These are phyloP conservation scores for Troides aeacus DNA, from an alignment of 2,888 invertebrate species.

Conservation along the genomic window DNA sequence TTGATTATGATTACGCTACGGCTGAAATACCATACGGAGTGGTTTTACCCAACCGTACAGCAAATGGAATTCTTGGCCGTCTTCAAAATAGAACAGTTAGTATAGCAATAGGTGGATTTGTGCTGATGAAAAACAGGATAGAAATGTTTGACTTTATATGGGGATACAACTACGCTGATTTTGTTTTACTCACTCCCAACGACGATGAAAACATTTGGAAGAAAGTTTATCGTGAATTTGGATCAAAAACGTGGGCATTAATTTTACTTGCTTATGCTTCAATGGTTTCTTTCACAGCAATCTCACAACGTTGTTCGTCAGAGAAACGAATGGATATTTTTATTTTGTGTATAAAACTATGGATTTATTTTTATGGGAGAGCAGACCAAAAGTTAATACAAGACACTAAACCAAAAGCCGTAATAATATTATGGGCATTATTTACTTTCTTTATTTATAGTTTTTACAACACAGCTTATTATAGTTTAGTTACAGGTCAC, in stretches of 20 bases:
- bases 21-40: conserved; percentile 40
- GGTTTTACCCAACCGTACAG: conserved; percentile 49
- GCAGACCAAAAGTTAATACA: conserved; percentile 42
- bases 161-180: conserved; percentile 49
- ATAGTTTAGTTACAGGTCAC: conserved; percentile 50
- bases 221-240: conserved; percentile 52
- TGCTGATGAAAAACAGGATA: conserved; percentile 50
- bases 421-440: conserved; percentile 56
- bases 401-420: conserved; percentile 41
- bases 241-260: conserved; percentile 46
- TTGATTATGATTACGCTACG: conserved; percentile 41
- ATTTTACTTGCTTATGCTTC: conserved; percentile 42
- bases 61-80: conserved; percentile 47
- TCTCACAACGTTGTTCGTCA: conserved; percentile 32
- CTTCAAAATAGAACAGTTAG: conserved; percentile 46
- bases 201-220: conserved; percentile 46
- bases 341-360: conserved; percentile 43
- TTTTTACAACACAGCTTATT: conserved; percentile 58
- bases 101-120: conserved; percentile 50
- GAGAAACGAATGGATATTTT: conserved; percentile 34
- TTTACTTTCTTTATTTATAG: conserved; percentile 56
- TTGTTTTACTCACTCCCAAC: conserved; percentile 46
- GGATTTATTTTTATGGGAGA: conserved; percentile 53
- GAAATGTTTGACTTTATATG: conserved; percentile 53
- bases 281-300: conserved; percentile 35